phyloP scores from a whole-genome alignment of 2,888 invertebrate species.

The Patella pellucida region DNA sequence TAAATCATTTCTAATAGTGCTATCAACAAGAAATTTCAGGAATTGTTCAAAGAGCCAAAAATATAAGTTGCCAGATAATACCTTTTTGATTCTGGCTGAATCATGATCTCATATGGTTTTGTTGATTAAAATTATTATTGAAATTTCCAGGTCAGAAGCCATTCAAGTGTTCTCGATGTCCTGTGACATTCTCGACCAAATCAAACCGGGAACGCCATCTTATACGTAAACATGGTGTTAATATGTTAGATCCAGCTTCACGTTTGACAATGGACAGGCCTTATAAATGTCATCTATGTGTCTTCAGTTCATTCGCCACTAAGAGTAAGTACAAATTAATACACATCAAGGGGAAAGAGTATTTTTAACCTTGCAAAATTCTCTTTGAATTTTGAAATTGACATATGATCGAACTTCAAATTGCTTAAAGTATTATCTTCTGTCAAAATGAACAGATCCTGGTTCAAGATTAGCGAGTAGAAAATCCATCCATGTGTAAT shows the following conservation, averaged over 20 bases:
- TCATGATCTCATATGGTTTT: neutral
- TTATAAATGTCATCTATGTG: slow-evolving; percentile 82
- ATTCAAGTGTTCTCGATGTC: slow-evolving; percentile 93
- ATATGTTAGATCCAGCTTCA: slow-evolving; percentile 74
- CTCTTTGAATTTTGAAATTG: too few species aligned
- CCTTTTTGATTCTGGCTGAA: neutral
- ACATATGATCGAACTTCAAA: too few species aligned
- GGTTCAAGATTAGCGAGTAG: too few species aligned
- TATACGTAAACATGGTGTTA: slow-evolving; percentile 84
- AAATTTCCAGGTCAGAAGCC: slow-evolving; percentile 82
- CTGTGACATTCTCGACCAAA: slow-evolving; percentile 94
- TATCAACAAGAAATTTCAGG: too few species aligned
- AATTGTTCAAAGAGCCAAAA: too few species aligned
- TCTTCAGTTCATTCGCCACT: slow-evolving; percentile 86
- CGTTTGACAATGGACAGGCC: slow-evolving; percentile 73
- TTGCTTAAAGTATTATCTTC: too few species aligned
- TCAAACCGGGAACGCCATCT: slow-evolving; percentile 97
- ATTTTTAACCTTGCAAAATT: too few species aligned
- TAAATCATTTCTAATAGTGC: too few species aligned
- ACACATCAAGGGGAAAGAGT: too few species aligned
- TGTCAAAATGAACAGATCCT: too few species aligned
- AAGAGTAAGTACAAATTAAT: slow-evolving; percentile 67
- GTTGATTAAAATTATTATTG: neutral
- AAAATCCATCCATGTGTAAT: too few species aligned
- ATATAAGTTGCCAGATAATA: too few species aligned